These are phyloP conservation scores for Telmatochromis sp. DNA, from an alignment of 2,113 vertebrate genomes.

Conservation along the genomic window DNA sequence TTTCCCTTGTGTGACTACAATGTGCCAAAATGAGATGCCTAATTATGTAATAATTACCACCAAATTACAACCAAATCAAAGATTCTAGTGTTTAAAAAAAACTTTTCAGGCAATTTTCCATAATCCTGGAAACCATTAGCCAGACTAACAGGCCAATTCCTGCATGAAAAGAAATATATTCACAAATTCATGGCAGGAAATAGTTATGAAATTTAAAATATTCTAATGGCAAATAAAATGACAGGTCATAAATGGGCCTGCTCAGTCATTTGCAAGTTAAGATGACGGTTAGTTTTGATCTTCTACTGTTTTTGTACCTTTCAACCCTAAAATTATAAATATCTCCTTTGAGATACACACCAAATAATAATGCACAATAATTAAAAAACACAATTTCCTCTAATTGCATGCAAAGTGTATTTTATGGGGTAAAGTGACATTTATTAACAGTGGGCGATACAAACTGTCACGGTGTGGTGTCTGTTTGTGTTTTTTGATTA, in stretches of 20 bases:
- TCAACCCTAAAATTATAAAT: not conserved
- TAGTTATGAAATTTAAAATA: not conserved
- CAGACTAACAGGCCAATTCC: not conserved
- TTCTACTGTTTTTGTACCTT: not conserved
- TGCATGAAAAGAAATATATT: not conserved
- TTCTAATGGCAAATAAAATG: not conserved
- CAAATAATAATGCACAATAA: not conserved
- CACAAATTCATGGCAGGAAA: not conserved
- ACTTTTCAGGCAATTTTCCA: not conserved
- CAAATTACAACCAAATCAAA: not conserved
- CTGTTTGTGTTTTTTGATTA: not conserved
- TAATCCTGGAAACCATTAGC: not conserved
- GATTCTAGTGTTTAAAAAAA: not conserved
- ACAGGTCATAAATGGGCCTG: not conserved
- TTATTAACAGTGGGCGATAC: accelerated
- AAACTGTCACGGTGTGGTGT: not conserved
- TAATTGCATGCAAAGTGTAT: not conserved
- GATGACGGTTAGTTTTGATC: not conserved
- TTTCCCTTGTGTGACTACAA: not conserved
- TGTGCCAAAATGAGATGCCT: not conserved
- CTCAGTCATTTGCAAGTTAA: not conserved
- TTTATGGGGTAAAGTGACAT: not conserved
- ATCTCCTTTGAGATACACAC: not conserved
- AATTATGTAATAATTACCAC: not conserved
- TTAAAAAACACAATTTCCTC: accelerated